These are phyloP conservation scores for Xanthia togata DNA, from an alignment of 2,888 invertebrate species.

Conservation along the genomic window DNA sequence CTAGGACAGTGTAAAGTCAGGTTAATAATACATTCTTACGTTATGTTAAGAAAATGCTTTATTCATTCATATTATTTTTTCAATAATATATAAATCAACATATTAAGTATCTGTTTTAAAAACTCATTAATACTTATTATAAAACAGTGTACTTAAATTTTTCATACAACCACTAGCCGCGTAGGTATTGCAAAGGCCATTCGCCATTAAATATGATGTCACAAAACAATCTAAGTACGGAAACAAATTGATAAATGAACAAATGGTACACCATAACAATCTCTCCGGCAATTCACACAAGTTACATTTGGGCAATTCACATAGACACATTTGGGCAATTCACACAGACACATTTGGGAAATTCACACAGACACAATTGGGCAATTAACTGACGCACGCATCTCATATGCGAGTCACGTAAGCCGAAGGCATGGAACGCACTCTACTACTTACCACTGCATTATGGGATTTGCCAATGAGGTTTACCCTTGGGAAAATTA, in stretches of 20 bases:
- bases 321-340: slow-evolving; percentile 42
- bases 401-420: slow-evolving; percentile 79
- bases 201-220: neutral
- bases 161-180: neutral
- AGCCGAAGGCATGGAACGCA: slow-evolving; percentile 74
- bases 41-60: neutral
- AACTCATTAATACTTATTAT: neutral
- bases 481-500: slow-evolving; percentile 25
- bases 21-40: neutral
- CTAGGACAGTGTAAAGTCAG: no score
- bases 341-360: slow-evolving; percentile 58
- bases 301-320: slow-evolving; percentile 24
- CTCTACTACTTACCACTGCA: slow-evolving; percentile 75
- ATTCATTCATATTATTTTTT: no score
- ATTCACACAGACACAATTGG: slow-evolving; percentile 64
- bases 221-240: slow-evolving; percentile 7
- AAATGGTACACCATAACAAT: slow-evolving; percentile 26
- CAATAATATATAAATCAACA: no score
- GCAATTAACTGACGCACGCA: slow-evolving; percentile 71
- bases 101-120: neutral
- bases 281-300: slow-evolving; percentile 23
- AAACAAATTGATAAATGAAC: slow-evolving; percentile 7
- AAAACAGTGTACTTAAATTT: neutral
- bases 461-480: slow-evolving; percentile 70
- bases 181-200: neutral